Base-by-base conservation (phyloP, 2,888 invertebrate species). In the Endomychus coccineus region DNA sequence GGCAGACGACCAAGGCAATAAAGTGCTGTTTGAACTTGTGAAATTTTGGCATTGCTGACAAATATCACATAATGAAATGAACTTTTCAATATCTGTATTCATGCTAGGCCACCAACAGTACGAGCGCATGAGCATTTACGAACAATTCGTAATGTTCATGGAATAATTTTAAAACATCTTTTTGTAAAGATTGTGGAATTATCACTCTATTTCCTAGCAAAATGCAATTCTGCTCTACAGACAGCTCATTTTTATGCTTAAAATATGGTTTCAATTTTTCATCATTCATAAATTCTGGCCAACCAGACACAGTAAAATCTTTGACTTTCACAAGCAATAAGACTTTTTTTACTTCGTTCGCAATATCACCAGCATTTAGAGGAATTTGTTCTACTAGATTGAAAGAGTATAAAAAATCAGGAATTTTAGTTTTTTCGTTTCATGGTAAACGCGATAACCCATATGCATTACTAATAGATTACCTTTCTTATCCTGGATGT, bases 11-110 rank as follows among this genome's bases (percentile, higher is more conserved):
- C 46, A 46, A 11, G 44, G 17, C n/a, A 39, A n/a, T 11, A 42
- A 31, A 23, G 22, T 39, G 9, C 12, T 34, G 28, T 44, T 41
- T 13, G 38, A 22, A 32, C n/a, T n/a, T n/a, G n/a, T n/a, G n/a
- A 45, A 46, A 24, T 37, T 46, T 34, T 46, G 46, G n/a, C n/a
- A n/a, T n/a, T 10, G 27, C 27, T 49, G 45, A 37, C 47, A 49
- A 13, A 41, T 22, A 16, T 42, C 30, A 38, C 49, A 48, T 3
- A 13, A 30, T 7, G 27, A 21, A 17, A 44, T 42, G 37, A 35
- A 44, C 16, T 40, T 41, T 37, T 50, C 46, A 16, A 50, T 30
- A 13, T 34, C 40, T 10, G 41, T 19, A 30, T 43, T 45, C 21
- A 47, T 27, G 7, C 29, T 34, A 16, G 46, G 46, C 46, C 48